Conservation (phyloP, 2,888 invertebrate genomes). For the Orthonychiurus folsomi region DNA sequence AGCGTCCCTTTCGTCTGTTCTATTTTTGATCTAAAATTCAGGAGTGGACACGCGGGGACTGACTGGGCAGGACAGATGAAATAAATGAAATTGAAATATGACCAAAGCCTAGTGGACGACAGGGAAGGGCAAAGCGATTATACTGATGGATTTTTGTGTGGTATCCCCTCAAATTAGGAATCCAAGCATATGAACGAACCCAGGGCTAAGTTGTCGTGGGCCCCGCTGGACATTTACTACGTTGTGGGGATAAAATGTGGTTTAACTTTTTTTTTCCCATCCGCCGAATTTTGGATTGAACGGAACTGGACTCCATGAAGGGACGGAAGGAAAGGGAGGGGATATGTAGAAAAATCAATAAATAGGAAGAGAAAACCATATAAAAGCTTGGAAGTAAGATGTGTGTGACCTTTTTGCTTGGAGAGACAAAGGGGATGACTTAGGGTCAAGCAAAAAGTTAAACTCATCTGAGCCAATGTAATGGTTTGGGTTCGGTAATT, state of each 20-base stretch:
- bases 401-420: background rate
- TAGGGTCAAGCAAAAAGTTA: background rate
- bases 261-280: background rate
- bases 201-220: background rate
- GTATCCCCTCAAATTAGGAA: background rate
- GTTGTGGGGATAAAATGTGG: too few relatives aligned
- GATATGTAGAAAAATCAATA: background rate
- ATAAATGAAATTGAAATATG: slow-evolving; percentile 1
- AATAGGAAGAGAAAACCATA: background rate
- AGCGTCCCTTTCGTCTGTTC: background rate
- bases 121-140: background rate
- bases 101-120: background rate
- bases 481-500: too few relatives aligned
- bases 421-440: background rate
- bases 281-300: background rate
- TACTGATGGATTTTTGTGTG: background rate
- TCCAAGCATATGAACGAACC: background rate
- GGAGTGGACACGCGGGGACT: background rate
- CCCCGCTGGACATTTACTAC: background rate
- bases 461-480: background rate
- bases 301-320: too few relatives aligned
- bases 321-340: too few relatives aligned
- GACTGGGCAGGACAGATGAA: background rate
- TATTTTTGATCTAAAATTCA: slow-evolving; percentile 1
- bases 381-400: background rate